phyloP scores from a whole-genome alignment of 2,797 vertebrate species.

The Threskiornis aethiopicus region DNA sequence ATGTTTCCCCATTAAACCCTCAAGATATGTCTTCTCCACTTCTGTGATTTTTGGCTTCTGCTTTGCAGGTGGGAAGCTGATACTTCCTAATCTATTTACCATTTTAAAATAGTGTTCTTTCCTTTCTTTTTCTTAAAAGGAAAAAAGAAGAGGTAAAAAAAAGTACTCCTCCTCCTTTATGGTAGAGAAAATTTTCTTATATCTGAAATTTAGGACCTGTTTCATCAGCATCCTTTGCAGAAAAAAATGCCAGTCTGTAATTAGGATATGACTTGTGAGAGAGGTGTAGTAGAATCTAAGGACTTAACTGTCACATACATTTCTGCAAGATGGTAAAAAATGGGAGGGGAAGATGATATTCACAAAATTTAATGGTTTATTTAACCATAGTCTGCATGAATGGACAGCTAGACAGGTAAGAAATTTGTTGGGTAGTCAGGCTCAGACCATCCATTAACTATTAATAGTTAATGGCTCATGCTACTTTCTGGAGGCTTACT shows the following conservation, averaged over 20 bases:
- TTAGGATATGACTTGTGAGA: not conserved
- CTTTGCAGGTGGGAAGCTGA: not conserved
- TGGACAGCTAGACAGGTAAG: not conserved
- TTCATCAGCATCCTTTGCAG: not conserved
- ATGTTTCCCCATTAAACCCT: not conserved
- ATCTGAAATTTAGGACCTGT: not conserved
- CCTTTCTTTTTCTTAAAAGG: not conserved
- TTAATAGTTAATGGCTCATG: not conserved
- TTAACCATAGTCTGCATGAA: not conserved
- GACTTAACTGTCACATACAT: not conserved
- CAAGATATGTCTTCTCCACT: not conserved
- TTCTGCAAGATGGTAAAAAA: not conserved
- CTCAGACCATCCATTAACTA: not conserved
- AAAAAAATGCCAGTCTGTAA: not conserved
- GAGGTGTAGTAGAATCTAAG: not conserved
- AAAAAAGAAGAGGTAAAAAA: not conserved
- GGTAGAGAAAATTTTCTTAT: not conserved
- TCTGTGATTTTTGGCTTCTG: not conserved
- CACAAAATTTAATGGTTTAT: not conserved
- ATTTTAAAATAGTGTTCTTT: not conserved
- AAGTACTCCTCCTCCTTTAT: not conserved
- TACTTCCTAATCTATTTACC: not conserved
- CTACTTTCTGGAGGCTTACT: not conserved
- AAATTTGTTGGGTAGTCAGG: not conserved
- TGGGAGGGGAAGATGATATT: not conserved